These are phyloP conservation scores for Scaptomyza graminum DNA, from an alignment of 1,140 invertebrate genomes.

Conservation along the genomic window DNA sequence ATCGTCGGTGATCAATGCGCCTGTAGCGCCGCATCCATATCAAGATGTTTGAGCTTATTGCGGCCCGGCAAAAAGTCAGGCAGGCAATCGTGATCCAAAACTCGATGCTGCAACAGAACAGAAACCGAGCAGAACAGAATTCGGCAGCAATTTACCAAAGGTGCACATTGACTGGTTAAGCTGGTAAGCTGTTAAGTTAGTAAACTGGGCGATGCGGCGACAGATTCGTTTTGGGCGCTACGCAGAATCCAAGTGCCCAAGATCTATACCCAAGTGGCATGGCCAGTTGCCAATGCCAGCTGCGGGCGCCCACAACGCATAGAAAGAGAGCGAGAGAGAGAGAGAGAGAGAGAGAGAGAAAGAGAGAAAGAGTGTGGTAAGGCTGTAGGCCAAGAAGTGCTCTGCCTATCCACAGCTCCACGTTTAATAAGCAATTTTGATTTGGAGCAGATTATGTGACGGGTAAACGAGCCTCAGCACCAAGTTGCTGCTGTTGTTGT, in stretches of 20 bases:
- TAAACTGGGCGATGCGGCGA: constrained; percentile 55
- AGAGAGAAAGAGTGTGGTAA: background rate
- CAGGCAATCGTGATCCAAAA: constrained; percentile 71
- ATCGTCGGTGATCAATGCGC: constrained; percentile 70
- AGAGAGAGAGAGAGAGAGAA: background rate
- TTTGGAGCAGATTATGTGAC: constrained; percentile 81
- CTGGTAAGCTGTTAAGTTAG: too few species aligned
- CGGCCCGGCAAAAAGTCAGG: constrained; percentile 24
- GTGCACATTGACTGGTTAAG: constrained; percentile 19
- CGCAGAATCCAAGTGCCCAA: constrained; percentile 34
- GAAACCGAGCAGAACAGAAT: constrained; percentile 30
- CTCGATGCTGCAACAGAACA: constrained; percentile 32
- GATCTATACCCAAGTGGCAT: too few species aligned
- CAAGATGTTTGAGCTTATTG: constrained; percentile 62
- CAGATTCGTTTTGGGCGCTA: constrained; percentile 76
- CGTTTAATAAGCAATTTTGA: constrained; percentile 82
- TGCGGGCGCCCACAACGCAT: constrained; percentile 34
- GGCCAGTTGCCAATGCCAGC: background rate
- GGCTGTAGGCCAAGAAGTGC: constrained; percentile 14
- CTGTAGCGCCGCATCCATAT: constrained; percentile 74
- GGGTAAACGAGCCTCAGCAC: constrained; percentile 58
- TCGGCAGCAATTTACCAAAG: constrained; percentile 58
- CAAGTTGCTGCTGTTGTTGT: constrained; percentile 11
- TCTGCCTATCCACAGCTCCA: constrained; percentile 36
- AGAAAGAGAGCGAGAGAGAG: background rate